Evolutionary conservation across 1,140 invertebrate species (phyloP), one percentile per base, ranked within the genome.

Genomic region (Danaus plexippus): DNA sequence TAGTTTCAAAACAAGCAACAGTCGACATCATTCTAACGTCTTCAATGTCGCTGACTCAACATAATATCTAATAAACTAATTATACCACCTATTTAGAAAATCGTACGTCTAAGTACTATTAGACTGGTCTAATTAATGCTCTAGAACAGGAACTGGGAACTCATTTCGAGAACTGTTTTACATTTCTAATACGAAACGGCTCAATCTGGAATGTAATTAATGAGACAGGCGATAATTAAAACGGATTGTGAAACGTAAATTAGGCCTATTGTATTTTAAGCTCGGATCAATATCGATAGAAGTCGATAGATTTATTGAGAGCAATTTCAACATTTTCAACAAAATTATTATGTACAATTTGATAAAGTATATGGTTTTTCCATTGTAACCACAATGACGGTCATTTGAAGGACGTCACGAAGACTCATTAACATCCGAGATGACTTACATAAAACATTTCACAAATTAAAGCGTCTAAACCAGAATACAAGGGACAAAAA

Each of bases 161-260:
- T 66, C 63, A 66, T 62, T 66, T 57, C 59, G 56, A 13, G 48
- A 52, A 61, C 59, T 65, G 56, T 59, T 65, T 65, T 62, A 62
- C 59, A 65, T 65, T 65, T 61, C 56, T 61, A 62, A 62, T 65
- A 60, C 44, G 42, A 11, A 51, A 50, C 56, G 43, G 54, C 55
- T 57, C 57, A 59, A 57, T 57, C 54, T 57, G 54, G 52, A 57
- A 51, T 53, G 54, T 60, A 57, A 64, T 64, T 64, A 60, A 64
- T 64, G 62, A 64, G 57, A 54, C 51, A 32, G 54, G 48, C 42
- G 58, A 64, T 61, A 64, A 64, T 64, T 61, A 59, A 64, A 64
- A 53, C 53, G 58, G 58, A 52, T 57, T 57, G 52, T 49, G n/a
- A 54, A 22, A 44, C 42, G 54, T 12, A 49, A 53, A 59, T 59